phyloP scores from a whole-genome alignment of 2,888 invertebrate genomes.

The Drosophila ezoana region DNA sequence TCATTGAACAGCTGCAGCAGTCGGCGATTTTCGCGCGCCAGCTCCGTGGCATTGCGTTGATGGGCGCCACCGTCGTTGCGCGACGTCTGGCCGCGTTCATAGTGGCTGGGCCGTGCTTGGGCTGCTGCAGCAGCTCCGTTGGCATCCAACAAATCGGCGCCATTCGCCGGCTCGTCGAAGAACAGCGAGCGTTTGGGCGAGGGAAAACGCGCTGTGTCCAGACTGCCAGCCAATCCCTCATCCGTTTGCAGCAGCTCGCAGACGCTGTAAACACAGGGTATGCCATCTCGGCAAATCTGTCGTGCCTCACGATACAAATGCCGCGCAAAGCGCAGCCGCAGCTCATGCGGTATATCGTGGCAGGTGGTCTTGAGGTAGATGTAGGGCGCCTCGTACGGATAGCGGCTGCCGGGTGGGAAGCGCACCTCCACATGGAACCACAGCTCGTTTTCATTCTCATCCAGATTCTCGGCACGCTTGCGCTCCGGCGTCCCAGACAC shows the following conservation, averaged over 20 bases:
- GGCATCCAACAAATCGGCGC: conserved; percentile 25
- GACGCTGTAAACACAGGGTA: conserved; percentile 90
- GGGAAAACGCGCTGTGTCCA: conserved; percentile 86
- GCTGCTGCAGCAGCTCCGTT: conserved; percentile 63
- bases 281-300: conserved; percentile 88
- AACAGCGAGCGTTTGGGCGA: conserved; percentile 87
- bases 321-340: conserved; percentile 88
- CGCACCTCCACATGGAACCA: conserved; percentile 90
- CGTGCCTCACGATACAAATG: conserved; percentile 89
- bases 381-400: conserved; percentile 91
- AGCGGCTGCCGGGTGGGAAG: conserved; percentile 89
- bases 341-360: conserved; percentile 88
- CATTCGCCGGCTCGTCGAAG: conserved; percentile 85
- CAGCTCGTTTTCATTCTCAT: conserved; percentile 84
- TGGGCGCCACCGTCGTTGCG: conserved; percentile 86
- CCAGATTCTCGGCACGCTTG: conserved; percentile 50
- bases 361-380: conserved; percentile 89
- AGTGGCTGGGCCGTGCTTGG: conserved; percentile 87
- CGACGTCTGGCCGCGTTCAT: conserved; percentile 87
- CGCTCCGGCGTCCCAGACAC: conserved; percentile 45
- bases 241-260: conserved; percentile 90
- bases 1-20: conserved; percentile 88
- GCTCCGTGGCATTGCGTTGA: conserved; percentile 86
- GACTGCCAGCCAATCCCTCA: conserved; percentile 87
- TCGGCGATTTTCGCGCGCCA: conserved; percentile 87